Base-by-base conservation (phyloP, 1,140 invertebrate species). In the Cotesia chilonis region DNA sequence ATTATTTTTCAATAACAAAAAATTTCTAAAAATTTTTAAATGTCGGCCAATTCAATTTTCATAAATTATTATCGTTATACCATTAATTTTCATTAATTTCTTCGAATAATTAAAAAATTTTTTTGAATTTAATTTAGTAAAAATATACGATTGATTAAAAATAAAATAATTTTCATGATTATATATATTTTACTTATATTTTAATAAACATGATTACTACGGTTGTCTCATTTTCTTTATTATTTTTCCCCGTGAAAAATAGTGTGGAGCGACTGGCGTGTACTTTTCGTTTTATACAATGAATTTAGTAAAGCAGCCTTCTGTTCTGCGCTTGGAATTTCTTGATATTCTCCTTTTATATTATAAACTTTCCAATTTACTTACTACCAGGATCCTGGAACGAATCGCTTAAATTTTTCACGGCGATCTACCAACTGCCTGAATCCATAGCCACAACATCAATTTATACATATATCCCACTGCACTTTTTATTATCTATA, bases 341-440 rank as follows among this genome's bases (percentile, higher is more conserved):
- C 57, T 59, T 28, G 57, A 28, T 55, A 4, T 55, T 55, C 14
- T 55, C 57, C 20, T 59, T 28, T 59, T 59, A 59, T 59, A 59
- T 59, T 59, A 59, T 59, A 59, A 59, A 65, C 52, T 54, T 71
- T 38, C 68, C 70, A 71, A 57, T 63, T 57, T 54, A 71, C 59
- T 54, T 28, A 41, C 37, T 69, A 52, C 37, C 35, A 28, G 60
- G 51, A 60, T 73, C 66, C 71, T 73, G 74, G 61, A 75, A 75
- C 74, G 74, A 75, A 75, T 75, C 68, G 71, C 41, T 37, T 61
- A 68, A 73, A 75, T 75, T 75, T 75, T 75, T 75, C 74, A 75
- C 60, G 74, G 54, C 68, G 63, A 66, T 70, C 51, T 70, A 41
- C 38, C 41, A 17, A 63, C 38, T 61, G 4, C 59, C 52, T 55